Base-by-base conservation (phyloP, 2,888 invertebrate species). In the Automeris io region DNA sequence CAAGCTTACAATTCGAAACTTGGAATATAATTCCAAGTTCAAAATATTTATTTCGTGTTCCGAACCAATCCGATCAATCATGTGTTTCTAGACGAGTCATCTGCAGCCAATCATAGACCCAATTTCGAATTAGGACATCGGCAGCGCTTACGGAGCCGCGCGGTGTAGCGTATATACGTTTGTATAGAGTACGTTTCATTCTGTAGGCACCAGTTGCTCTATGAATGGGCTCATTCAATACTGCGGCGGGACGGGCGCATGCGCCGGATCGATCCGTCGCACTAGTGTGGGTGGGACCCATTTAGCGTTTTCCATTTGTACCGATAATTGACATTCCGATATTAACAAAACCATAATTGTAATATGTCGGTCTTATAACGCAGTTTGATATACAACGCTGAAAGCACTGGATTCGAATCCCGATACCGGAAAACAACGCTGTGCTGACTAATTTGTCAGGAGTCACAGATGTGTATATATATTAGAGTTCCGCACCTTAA, bases 221-320 rank as follows among this genome's bases (percentile, higher is more conserved):
- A 76, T 78, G 77, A 79, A 79, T 79, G 79, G 60, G 60, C 52
- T 55, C 78, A 79, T 79, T 79, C 77, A 79, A 79, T 79, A 77
- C 57, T 72, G 60, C 43, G 47, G 61, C 23, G 29, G 8, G 46
- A 21, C 43, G 33, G 11, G 63, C 79, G 79, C 79, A 52, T 41
- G 75, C 77, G 77, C 48, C 51, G 24, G 18, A 79, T 79, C 76
- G 79, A 79, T 75, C 74, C 47, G 56, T 21, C 46, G 44, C 11
- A 11, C 25, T 43, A 44, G 46, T 43, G 39, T 40, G 42, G 47
- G 46, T 50, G 51, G 43, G 53, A 41, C 42, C 49, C 39, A 38
- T 24, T 29, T 21, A 24, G 33, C 9, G 37, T 45, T 54, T 24
- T 49, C 56, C 62, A 59, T 18, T 40, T 22, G 25, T 32, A 21